Percentiles rank a stretch among this genome's conserved stretches.
These are phyloP conservation scores for Cryptocephalus primarius DNA, from an alignment of 2,888 invertebrate species.

Conservation along the genomic window DNA sequence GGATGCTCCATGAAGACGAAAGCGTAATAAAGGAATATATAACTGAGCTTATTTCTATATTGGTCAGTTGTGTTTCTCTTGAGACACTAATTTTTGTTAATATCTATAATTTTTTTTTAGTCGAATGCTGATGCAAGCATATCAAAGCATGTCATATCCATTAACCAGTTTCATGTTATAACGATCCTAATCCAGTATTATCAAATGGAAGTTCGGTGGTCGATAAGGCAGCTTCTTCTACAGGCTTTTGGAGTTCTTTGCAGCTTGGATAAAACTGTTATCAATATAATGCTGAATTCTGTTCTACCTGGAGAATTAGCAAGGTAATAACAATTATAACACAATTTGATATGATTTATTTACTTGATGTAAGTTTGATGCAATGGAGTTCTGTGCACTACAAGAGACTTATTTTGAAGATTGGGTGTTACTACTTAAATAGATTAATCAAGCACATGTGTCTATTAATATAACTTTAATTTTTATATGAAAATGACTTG, in stretches of 20 bases:
- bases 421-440: too few relatives aligned
- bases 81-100: neutral
- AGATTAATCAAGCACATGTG: too few relatives aligned
- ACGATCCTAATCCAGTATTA: constrained; percentile 84
- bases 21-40: constrained; percentile 77
- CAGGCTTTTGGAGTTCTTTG: constrained; percentile 84
- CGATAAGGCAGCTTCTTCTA: constrained; percentile 67
- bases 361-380: too few relatives aligned
- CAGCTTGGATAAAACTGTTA: constrained; percentile 67
- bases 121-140: constrained; percentile 86
- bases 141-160: constrained; percentile 71
- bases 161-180: constrained; percentile 74
- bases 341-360: neutral
- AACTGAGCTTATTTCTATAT: constrained; percentile 68
- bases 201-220: constrained; percentile 91
- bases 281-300: constrained; percentile 75
- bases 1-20: constrained; percentile 93
- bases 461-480: too few relatives aligned
- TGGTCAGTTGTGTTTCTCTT: constrained; percentile 43
- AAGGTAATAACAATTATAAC: constrained; percentile 38
- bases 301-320: constrained; percentile 86
- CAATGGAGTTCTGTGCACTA: too few relatives aligned
- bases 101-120: constrained; percentile 40
- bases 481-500: too few relatives aligned
- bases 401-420: too few relatives aligned